Conservation (phyloP, 2,888 invertebrate genomes). For the Sphaeridia pumilis region DNA sequence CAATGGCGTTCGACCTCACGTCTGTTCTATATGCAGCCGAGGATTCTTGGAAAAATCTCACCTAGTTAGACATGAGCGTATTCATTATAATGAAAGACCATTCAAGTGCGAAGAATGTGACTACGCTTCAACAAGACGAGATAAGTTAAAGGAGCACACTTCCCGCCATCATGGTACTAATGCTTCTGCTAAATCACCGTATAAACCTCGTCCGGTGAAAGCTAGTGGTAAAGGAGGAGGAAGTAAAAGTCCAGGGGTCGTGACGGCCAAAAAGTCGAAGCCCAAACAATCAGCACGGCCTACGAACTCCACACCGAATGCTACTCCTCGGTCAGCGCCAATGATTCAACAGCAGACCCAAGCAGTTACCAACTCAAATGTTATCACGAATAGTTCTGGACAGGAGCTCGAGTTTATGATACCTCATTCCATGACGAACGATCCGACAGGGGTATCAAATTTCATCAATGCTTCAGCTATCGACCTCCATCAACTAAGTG, state of each 20-base stretch:
- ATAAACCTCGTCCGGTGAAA: constrained; percentile 40
- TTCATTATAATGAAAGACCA: constrained; percentile 52
- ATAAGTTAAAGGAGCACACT: constrained; percentile 52
- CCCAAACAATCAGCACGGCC: background rate
- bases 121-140: constrained; percentile 52
- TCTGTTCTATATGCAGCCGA: constrained; percentile 50
- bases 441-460: constrained; percentile 13
- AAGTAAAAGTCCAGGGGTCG: background rate
- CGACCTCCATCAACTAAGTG: constrained; percentile 33
- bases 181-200: constrained; percentile 45
- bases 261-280: background rate
- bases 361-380: constrained; percentile 9
- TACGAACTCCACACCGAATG: background rate
- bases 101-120: constrained; percentile 44
- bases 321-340: background rate
- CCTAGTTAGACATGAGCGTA: constrained; percentile 52
- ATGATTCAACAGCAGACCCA: background rate
- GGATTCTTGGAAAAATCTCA: constrained; percentile 57
- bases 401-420: constrained; percentile 34
- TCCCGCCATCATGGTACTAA: constrained; percentile 44
- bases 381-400: constrained; percentile 18
- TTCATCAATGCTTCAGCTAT: constrained; percentile 20
- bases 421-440: constrained; percentile 19
- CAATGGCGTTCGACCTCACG: constrained; percentile 46
- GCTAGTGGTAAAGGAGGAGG: constrained; percentile 17